phyloP scores from a whole-genome alignment of 2,113 vertebrate genomes.

The Ictalurus furcatus region DNA sequence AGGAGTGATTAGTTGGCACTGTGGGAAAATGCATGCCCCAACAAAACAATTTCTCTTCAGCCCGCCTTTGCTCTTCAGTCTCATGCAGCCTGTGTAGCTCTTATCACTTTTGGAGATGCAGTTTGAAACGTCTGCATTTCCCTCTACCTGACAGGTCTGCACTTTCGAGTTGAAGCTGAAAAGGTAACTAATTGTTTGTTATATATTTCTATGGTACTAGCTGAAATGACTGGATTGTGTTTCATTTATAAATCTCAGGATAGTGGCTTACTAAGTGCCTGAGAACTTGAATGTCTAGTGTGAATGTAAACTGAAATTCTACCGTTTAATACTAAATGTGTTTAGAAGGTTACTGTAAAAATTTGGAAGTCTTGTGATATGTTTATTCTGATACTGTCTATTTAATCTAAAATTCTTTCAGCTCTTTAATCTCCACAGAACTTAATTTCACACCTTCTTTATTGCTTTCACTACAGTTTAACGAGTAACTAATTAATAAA shows the following conservation, averaged over 20 bases:
- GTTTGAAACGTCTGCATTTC: constrained; percentile 7
- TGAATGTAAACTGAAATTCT: neutral
- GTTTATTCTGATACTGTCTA: neutral
- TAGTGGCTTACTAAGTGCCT: no score
- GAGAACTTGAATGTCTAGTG: neutral
- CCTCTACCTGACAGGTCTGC: neutral
- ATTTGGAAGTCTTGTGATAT: neutral
- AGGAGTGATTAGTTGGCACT: neutral
- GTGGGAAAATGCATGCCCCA: neutral
- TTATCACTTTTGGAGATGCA: constrained; percentile 9
- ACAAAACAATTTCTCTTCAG: neutral
- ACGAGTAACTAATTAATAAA: neutral
- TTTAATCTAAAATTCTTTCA: neutral
- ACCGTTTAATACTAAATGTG: neutral
- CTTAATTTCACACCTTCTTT: neutral
- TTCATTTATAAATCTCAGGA: neutral
- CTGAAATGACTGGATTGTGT: neutral
- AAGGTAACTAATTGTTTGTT: neutral
- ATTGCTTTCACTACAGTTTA: neutral
- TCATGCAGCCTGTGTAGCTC: neutral
- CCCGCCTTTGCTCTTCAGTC: neutral
- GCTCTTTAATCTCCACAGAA: neutral
- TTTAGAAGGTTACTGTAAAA: neutral
- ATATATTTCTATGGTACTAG: neutral
- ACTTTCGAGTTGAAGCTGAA: neutral